A percentile compares a stretch with the other conserved stretches of the same genome.
phyloP scores from a whole-genome alignment of 2,888 invertebrate genomes.

The Melanargia galathea region DNA sequence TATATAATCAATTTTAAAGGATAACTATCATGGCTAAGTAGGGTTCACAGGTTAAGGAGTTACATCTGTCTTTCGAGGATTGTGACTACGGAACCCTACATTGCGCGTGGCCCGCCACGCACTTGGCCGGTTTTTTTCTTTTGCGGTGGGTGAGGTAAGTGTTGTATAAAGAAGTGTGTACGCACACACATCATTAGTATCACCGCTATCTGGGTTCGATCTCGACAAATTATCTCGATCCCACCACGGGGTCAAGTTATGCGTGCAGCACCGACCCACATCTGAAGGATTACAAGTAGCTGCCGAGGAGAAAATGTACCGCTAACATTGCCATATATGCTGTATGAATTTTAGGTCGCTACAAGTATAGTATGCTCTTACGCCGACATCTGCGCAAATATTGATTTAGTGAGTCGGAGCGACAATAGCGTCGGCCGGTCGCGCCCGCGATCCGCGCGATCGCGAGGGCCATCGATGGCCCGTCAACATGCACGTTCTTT shows the following conservation, averaged over 20 bases:
- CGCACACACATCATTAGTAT: background rate
- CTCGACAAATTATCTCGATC: constrained; percentile 72
- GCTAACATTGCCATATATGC: constrained; percentile 81
- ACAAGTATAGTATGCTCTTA: constrained; percentile 79
- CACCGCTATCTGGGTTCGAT: constrained; percentile 43
- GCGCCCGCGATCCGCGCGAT: constrained; percentile 56
- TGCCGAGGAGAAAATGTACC: constrained; percentile 81
- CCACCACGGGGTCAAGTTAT: constrained; percentile 71
- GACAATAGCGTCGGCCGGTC: constrained; percentile 64
- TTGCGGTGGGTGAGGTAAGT: no score
- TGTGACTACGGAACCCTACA: no score
- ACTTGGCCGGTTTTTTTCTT: no score
- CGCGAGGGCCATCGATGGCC: constrained; percentile 48
- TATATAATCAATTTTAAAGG: no score
- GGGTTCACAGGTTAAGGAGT: no score
- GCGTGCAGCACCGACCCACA: constrained; percentile 79
- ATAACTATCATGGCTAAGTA: no score
- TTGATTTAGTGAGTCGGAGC: constrained; percentile 80
- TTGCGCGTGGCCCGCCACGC: no score
- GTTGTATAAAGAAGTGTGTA: background rate
- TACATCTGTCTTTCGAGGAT: no score
- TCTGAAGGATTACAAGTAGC: constrained; percentile 81
- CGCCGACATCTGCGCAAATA: constrained; percentile 82
- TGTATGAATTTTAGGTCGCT: constrained; percentile 82
- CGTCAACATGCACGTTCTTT: constrained; percentile 40